Percentiles rank a stretch among this genome's conserved stretches.
Conservation (phyloP, 2,888 invertebrate genomes). For the Dastarcus helophoroides region DNA sequence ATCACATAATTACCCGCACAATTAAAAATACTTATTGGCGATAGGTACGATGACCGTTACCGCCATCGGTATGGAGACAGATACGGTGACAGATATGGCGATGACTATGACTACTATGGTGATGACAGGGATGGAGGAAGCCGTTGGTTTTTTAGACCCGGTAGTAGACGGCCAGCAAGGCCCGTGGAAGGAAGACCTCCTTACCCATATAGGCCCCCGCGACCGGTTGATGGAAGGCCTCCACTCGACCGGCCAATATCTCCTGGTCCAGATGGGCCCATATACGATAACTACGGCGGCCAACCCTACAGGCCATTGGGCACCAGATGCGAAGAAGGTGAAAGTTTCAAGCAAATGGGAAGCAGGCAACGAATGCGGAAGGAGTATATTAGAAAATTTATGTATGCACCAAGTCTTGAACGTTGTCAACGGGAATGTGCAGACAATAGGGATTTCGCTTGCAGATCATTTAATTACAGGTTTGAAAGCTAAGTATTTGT, state of each 20-base stretch:
- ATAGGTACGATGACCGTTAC: conserved; percentile 9
- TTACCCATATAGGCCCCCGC: conserved; percentile 15
- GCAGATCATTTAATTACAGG: conserved; percentile 80
- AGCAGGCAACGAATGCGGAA: conserved; percentile 66
- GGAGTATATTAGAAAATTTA: conserved; percentile 62
- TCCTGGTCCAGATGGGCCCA: conserved; percentile 35
- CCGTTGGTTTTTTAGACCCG: conserved; percentile 31
- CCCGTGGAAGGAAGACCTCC: conserved; percentile 14
- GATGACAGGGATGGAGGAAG: conserved; percentile 31
- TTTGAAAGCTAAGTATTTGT: conserved; percentile 30
- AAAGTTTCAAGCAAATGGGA: conserved; percentile 74
- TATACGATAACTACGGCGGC: conserved; percentile 30
- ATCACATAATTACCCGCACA: no score
- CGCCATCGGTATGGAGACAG: conserved; percentile 17
- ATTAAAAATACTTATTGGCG: no score
- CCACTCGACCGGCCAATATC: conserved; percentile 27
- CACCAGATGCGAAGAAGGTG: conserved; percentile 67
- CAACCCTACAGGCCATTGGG: conserved; percentile 34
- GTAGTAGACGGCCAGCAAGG: conserved; percentile 24
- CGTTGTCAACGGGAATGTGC: conserved; percentile 79
- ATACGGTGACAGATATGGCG: conserved; percentile 23
- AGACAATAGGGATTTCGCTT: conserved; percentile 71
- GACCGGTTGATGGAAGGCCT: conserved; percentile 16
- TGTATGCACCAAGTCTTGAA: conserved; percentile 60
- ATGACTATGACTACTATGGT: conserved; percentile 27